phyloP scores from a whole-genome alignment of 35 echinoderm and acorn worm genomes.

The Patiria miniata region DNA sequence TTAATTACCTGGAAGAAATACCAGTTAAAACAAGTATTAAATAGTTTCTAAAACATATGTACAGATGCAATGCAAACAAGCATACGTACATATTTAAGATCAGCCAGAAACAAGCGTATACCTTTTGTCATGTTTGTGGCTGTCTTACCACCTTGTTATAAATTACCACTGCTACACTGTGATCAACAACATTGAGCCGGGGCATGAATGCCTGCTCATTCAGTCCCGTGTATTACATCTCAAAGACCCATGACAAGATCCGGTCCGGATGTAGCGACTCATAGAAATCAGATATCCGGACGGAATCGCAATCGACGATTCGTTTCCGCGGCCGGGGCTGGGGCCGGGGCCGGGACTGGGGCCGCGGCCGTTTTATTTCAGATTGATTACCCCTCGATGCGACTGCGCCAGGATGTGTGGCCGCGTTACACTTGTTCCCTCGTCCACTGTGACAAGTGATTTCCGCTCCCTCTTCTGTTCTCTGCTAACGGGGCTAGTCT shows the following conservation, averaged over 20 bases:
- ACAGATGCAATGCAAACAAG: no score
- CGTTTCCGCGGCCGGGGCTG: not conserved
- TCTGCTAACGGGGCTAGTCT: not conserved
- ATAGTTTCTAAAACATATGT: no score
- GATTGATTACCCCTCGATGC: constrained; percentile 15
- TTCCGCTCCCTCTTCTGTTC: not conserved
- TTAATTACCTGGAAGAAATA: no score
- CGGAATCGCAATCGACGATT: not conserved
- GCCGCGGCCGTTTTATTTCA: not conserved
- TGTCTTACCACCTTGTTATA: not conserved
- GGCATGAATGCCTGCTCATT: not conserved
- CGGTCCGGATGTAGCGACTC: constrained; percentile 24
- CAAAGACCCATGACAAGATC: not conserved
- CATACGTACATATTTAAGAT: no score
- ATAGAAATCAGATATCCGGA: constrained; percentile 17
- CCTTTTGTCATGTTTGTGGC: no score
- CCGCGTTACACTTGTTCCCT: not conserved
- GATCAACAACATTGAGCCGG: not conserved
- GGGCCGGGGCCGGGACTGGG: not conserved
- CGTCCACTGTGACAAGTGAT: constrained; percentile 24
- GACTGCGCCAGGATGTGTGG: not conserved
- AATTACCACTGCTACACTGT: not conserved
- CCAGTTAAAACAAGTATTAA: no score
- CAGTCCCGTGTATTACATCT: not conserved
- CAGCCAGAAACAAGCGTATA: no score